Base-by-base conservation (phyloP, 2,113 vertebrate genomes). In the Carlito syrichta region DNA sequence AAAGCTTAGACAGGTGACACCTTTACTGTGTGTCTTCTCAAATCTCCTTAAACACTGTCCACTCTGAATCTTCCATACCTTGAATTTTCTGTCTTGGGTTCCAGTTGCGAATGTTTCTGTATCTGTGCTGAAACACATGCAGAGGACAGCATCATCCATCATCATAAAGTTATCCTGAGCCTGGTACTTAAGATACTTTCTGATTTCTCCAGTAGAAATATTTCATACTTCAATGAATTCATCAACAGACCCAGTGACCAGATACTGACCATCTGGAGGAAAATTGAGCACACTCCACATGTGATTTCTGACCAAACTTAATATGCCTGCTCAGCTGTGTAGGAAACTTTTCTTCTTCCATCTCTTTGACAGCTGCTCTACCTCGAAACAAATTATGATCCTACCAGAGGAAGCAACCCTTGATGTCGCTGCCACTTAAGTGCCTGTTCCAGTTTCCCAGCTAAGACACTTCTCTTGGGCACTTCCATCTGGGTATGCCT, bases 221-320 rank as follows among this genome's bases (percentile, higher is more conserved):
- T 99, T 99, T 99, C 99, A 99, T 6, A 99, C 99, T 98, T 99
- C 99, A 73, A 99, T 99, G 98, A 99, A 99, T 78, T 99, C 99
- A 86, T 99, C 99, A 23, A 99, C 99, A 45, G 99, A 99, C 9
- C 99, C 99, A 58, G 99, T 99, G 83, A 99, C 99, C 97, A 99
- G 98, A 97, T 99, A 99, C 96, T 99, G 99, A n/a, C 99, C 99
- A 82, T 99, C 99, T 40, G 99, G 99, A 94, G 99, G n/a, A 99
- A 99, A 99, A 99, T 1, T 99, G 98, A 86, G 99, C 99, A 98
- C 99, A 99, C 95, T 99, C 99, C 96, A 99, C 99, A 0, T 99
- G 99, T 6, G 99, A 99, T 96, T 99, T 99, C 98, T 99, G 99
- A 71, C 99, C 99, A 98, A 99, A 99, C 99, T 99, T 99, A 98